Evolutionary conservation across 2,113 vertebrate genomes (phyloP).

Genomic region (Cebus imitator): DNA sequence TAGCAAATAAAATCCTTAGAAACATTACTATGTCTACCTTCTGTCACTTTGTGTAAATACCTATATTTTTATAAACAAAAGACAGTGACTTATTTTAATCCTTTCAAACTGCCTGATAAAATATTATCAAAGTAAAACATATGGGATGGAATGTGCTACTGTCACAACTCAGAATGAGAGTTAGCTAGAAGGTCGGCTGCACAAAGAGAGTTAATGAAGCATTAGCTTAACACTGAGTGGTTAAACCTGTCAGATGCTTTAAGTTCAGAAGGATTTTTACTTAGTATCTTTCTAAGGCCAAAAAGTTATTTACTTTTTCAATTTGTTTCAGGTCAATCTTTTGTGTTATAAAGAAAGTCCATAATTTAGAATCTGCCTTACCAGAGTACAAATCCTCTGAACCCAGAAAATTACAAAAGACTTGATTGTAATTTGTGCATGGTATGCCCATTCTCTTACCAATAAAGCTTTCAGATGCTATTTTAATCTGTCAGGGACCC

Average conservation of each 20-base stretch:
- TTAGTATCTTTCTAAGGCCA: conserved; percentile 82
- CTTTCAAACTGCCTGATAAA: conserved; percentile 70
- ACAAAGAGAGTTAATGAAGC: conserved; percentile 89
- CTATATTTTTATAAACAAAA: conserved; percentile 79
- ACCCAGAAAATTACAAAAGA: conserved; percentile 87
- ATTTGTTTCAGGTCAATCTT: conserved; percentile 87
- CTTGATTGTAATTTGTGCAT: conserved; percentile 86
- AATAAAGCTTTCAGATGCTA: conserved; percentile 86
- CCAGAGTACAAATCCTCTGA: conserved; percentile 83
- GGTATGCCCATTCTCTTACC: conserved; percentile 81
- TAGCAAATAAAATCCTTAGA: conserved; percentile 78
- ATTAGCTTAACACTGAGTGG: conserved; percentile 85
- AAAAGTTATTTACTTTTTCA: conserved; percentile 88
- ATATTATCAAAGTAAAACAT: conserved; percentile 80
- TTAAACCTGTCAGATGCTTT: conserved; percentile 89
- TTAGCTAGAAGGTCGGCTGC: conserved; percentile 86
- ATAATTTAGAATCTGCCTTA: conserved; percentile 83
- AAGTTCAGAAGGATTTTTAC: conserved; percentile 83
- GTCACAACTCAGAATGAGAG: conserved; percentile 84
- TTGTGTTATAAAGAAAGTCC: conserved; percentile 85
- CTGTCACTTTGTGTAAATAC: conserved; percentile 77
- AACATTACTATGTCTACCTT: conserved; percentile 77
- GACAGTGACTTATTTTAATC: conserved; percentile 79
- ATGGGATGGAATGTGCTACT: conserved; percentile 79
- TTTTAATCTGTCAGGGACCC: conserved; percentile 85